Percentiles rank a stretch among this genome's conserved stretches.
These are phyloP conservation scores for Notarius quadriscutis DNA, from an alignment of 2,113 vertebrate species.

Conservation along the genomic window DNA sequence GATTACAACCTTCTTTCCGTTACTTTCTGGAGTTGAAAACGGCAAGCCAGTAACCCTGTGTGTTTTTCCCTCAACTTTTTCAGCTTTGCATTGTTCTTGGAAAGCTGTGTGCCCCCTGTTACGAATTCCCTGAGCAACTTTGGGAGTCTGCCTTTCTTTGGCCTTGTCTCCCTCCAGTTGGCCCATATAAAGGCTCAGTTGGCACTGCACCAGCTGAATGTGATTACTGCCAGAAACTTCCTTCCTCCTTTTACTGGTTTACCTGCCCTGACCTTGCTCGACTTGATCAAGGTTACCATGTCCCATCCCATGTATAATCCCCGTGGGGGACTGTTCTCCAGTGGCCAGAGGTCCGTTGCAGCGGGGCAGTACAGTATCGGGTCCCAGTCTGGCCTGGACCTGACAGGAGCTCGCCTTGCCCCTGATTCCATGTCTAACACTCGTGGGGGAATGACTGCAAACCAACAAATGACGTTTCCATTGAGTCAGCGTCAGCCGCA, in stretches of 20 bases:
- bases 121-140: conserved; percentile 82
- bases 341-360: conserved; percentile 71
- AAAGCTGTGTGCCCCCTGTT: conserved; percentile 83
- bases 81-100: conserved; percentile 92
- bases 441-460: conserved; percentile 45
- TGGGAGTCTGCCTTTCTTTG: conserved; percentile 78
- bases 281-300: conserved; percentile 84
- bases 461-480: conserved; percentile 66
- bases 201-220: conserved; percentile 80
- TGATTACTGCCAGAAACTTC: conserved; percentile 65
- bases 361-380: conserved; percentile 67
- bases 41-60: conserved; percentile 75
- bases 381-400: conserved; percentile 71
- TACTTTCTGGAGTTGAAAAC: conserved; percentile 38
- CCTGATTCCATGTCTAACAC: conserved; percentile 53
- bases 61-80: conserved; percentile 74
- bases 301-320: conserved; percentile 82
- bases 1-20: conserved; percentile 26
- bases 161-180: conserved; percentile 85
- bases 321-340: conserved; percentile 77
- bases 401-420: conserved; percentile 62
- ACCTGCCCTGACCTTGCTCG: conserved; percentile 76
- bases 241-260: conserved; percentile 57
- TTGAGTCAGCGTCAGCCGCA: conserved; percentile 62
- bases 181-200: conserved; percentile 86